Evolutionary conservation across 2,113 vertebrate species (phyloP).

Genomic region (Malaclemys terrapin): DNA sequence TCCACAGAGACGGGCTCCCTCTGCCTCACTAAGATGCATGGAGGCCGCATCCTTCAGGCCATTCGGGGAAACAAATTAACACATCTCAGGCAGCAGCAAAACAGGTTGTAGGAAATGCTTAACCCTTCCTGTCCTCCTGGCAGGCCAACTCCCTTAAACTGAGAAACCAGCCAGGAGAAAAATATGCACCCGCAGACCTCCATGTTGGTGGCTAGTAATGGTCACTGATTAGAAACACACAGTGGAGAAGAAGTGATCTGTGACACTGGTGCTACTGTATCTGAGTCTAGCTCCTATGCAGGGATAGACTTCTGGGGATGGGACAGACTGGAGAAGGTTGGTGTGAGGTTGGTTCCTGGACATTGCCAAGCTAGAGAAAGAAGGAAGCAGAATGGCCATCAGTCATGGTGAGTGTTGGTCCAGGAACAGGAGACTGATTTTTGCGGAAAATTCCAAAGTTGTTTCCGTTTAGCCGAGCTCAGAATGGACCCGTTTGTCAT

Average conservation of each 20-base stretch:
- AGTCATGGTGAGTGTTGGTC: not conserved
- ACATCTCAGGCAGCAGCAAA: not conserved
- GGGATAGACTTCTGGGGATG: not conserved
- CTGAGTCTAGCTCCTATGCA: accelerated
- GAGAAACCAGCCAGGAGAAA: not conserved
- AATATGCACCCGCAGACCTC: not conserved
- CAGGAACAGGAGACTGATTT: not conserved
- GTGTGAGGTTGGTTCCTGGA: not conserved
- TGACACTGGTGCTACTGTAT: not conserved
- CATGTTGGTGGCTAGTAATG: accelerated
- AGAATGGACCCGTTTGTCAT: not conserved
- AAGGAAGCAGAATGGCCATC: not conserved
- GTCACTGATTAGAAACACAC: not conserved
- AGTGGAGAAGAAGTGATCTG: not conserved
- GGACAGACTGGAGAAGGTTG: not conserved
- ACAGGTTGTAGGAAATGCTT: not conserved
- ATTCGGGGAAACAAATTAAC: not conserved
- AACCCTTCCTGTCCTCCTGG: not conserved
- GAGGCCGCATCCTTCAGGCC: slow-evolving; percentile 43
- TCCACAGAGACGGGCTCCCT: slow-evolving; percentile 36
- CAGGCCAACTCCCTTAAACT: not conserved
- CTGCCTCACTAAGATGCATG: slow-evolving; percentile 26
- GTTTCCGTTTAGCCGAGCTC: not conserved
- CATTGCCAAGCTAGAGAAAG: not conserved
- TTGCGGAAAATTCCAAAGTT: not conserved